These are phyloP conservation scores for Drosophila fuyamai DNA, from an alignment of 1,140 invertebrate genomes.

Conservation along the genomic window DNA sequence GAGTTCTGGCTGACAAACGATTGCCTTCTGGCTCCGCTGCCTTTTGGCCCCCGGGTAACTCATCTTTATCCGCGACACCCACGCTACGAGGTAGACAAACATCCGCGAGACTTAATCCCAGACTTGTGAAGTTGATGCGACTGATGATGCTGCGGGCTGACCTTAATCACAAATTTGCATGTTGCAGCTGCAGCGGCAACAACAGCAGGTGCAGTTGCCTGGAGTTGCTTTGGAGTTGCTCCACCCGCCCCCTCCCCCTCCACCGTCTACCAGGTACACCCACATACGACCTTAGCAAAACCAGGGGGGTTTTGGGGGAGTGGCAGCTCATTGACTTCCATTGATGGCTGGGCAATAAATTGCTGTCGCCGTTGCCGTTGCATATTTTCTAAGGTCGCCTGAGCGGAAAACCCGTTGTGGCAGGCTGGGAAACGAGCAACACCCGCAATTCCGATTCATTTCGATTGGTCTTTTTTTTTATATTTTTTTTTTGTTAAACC, in stretches of 20 bases:
- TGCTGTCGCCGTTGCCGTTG: constrained; percentile 63
- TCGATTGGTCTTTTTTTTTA: constrained; percentile 9
- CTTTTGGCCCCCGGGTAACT: constrained; percentile 15
- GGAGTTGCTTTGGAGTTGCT: constrained; percentile 17
- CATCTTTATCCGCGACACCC: constrained; percentile 24
- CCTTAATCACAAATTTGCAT: constrained; percentile 83
- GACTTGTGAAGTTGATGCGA: constrained; percentile 38
- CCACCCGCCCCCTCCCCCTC: background rate
- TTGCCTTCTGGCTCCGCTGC: constrained; percentile 7
- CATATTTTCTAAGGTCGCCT: constrained; percentile 78
- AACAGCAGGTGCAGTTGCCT: constrained; percentile 59
- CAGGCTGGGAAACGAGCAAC: constrained; percentile 56
- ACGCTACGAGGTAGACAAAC: constrained; percentile 24
- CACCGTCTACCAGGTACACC: constrained; percentile 33
- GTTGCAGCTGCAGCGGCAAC: constrained; percentile 42
- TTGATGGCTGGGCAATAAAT: constrained; percentile 70
- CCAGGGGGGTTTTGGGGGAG: constrained; percentile 13
- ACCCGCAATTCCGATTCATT: constrained; percentile 66
- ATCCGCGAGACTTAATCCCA: constrained; percentile 35
- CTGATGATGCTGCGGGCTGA: constrained; percentile 68
- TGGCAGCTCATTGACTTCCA: constrained; percentile 56
- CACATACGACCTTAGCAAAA: constrained; percentile 65
- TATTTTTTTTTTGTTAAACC: constrained; percentile 22
- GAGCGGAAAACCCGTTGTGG: constrained; percentile 51
- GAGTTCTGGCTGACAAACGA: constrained; percentile 10